Evolutionary conservation across 2,888 invertebrate species (phyloP).

Genomic region (Petrolisthes cinctipes): DNA sequence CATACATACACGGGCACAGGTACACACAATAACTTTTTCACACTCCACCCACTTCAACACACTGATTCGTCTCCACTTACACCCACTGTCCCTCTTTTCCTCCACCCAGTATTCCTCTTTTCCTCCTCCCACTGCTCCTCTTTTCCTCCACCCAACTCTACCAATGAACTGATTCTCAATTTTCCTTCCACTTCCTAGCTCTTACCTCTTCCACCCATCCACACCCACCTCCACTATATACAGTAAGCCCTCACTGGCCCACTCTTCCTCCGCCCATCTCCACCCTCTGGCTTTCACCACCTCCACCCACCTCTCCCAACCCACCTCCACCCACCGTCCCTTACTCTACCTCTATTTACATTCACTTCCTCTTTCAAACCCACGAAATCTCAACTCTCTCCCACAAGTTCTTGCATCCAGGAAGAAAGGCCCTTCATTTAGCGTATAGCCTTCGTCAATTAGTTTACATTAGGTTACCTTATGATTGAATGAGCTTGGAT

Average conservation of each 20-base stretch:
- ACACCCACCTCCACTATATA: neutral
- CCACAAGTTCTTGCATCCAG: no score
- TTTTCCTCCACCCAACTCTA: neutral
- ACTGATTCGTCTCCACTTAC: neutral
- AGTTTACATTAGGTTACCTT: no score
- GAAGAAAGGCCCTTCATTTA: no score
- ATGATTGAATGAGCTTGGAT: no score
- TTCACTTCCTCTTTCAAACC: neutral
- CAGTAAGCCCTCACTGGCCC: neutral
- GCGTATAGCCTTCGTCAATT: no score
- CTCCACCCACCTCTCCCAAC: neutral
- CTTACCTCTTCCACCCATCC: neutral
- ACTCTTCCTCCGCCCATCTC: neutral
- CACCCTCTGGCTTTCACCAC: neutral
- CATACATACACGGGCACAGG: no score
- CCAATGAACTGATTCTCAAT: neutral
- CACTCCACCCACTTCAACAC: neutral
- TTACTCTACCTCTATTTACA: neutral
- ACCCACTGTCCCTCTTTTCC: neutral
- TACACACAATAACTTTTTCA: no score
- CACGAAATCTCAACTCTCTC: no score
- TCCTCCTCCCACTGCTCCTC: neutral
- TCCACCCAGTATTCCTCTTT: neutral
- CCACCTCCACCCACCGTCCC: neutral
- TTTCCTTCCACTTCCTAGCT: slow-evolving; percentile 6